phyloP scores from a whole-genome alignment of 35 echinoderm and acorn worm genomes.

The Eucidaris tribuloides region DNA sequence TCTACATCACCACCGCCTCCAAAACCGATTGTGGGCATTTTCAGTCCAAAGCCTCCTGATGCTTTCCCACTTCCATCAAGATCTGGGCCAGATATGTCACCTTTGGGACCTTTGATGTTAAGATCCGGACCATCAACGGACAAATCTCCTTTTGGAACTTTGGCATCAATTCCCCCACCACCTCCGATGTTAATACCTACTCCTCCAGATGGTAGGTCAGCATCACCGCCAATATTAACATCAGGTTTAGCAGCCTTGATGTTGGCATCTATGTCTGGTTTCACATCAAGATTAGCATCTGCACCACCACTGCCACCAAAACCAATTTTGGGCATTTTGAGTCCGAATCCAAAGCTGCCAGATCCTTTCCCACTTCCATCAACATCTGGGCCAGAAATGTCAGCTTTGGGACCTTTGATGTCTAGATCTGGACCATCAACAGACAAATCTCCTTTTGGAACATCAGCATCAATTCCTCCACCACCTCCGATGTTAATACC shows the following conservation, averaged over 20 bases:
- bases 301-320: constrained; percentile 42
- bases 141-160: too few relatives aligned
- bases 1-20: background rate
- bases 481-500: background rate
- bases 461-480: constrained; percentile 27
- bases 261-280: background rate
- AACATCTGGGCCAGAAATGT: constrained; percentile 25
- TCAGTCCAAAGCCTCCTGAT: too few relatives aligned
- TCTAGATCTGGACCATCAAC: constrained; percentile 30
- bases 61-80: too few relatives aligned
- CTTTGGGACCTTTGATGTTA: background rate
- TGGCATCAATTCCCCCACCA: constrained; percentile 19
- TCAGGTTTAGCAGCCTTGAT: constrained; percentile 1
- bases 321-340: background rate
- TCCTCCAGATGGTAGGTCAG: background rate
- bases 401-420: background rate
- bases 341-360: constrained; percentile 64
- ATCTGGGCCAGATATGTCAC: too few relatives aligned
- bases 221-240: constrained; percentile 26
- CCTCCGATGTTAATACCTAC: constrained; percentile 25
- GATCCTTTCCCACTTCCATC: constrained; percentile 52
- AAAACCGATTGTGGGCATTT: too few relatives aligned
- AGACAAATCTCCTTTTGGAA: too few relatives aligned
- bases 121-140: too few relatives aligned
- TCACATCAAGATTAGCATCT: background rate